Conservation (phyloP, 2,113 vertebrate species). For the Sakesphorus luctuosus region DNA sequence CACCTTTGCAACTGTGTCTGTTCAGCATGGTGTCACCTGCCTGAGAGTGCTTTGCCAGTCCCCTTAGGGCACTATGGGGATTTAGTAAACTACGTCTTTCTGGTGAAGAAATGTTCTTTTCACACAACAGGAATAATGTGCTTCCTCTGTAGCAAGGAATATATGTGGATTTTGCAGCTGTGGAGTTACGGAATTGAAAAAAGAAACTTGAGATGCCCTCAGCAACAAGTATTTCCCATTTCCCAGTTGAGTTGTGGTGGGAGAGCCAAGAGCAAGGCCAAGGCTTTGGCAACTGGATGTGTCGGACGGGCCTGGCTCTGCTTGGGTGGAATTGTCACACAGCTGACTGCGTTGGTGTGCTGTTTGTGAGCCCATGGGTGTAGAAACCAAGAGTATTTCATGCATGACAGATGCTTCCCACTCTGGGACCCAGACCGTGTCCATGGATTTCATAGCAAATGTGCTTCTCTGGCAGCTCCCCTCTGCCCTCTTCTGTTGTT, state of each 20-base stretch:
- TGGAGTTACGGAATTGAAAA: background rate
- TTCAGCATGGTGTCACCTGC: background rate
- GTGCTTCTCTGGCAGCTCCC: constrained; percentile 13
- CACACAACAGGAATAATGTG: rapidly evolving
- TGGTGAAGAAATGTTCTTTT: background rate
- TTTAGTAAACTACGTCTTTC: background rate
- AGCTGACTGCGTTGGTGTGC: background rate
- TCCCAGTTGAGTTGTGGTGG: background rate
- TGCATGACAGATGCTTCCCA: background rate
- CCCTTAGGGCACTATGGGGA: background rate
- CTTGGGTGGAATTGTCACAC: rapidly evolving
- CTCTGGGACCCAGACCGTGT: background rate
- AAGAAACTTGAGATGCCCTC: background rate
- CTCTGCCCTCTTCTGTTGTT: constrained; percentile 64
- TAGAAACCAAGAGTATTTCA: background rate
- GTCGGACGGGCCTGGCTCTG: background rate
- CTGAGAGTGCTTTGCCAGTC: background rate
- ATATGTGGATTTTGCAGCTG: background rate
- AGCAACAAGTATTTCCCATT: background rate
- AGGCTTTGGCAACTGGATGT: background rate
- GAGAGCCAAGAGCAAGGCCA: rapidly evolving
- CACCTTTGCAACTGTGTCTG: background rate
- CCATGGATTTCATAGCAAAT: background rate
- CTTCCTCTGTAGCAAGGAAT: background rate
- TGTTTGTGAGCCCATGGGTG: background rate